Conservation (phyloP, 2,797 vertebrate species). For the Tapirus indicus region DNA sequence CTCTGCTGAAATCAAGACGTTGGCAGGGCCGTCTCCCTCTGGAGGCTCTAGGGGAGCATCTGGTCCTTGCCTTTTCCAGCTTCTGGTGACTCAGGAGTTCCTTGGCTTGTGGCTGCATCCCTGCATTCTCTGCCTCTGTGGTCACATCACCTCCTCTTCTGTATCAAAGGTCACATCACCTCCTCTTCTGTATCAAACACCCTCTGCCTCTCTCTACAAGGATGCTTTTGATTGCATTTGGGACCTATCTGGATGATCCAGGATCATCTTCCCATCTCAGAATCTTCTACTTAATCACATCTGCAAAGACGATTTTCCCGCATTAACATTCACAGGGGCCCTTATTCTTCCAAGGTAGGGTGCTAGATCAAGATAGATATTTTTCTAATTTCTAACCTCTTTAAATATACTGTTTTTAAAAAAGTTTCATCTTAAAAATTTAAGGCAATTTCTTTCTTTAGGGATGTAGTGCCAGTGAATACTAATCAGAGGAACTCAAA, state of each 20-base stretch:
- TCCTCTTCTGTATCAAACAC: not conserved
- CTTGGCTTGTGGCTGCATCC: not conserved
- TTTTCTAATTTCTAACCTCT: constrained; percentile 22
- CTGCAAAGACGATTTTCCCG: not conserved
- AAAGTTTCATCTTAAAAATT: not conserved
- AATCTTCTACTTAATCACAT: not conserved
- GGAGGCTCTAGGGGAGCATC: not conserved
- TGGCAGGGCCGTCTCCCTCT: not conserved
- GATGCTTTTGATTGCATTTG: not conserved
- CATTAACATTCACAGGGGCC: not conserved
- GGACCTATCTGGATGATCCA: not conserved
- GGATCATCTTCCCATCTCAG: not conserved
- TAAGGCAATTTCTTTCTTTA: not conserved
- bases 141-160: not conserved
- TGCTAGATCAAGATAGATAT: not conserved
- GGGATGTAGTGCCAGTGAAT: not conserved
- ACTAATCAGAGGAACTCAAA: not conserved
- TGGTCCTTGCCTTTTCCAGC: not conserved
- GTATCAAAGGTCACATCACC: not conserved
- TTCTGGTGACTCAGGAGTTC: not conserved
- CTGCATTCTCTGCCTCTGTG: not conserved
- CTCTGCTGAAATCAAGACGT: not conserved
- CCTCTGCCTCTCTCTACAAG: not conserved
- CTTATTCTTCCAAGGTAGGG: not conserved
- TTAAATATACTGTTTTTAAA: not conserved